These are phyloP conservation scores for Adelphocoris suturalis DNA, from an alignment of 2,888 invertebrate species.

Conservation along the genomic window DNA sequence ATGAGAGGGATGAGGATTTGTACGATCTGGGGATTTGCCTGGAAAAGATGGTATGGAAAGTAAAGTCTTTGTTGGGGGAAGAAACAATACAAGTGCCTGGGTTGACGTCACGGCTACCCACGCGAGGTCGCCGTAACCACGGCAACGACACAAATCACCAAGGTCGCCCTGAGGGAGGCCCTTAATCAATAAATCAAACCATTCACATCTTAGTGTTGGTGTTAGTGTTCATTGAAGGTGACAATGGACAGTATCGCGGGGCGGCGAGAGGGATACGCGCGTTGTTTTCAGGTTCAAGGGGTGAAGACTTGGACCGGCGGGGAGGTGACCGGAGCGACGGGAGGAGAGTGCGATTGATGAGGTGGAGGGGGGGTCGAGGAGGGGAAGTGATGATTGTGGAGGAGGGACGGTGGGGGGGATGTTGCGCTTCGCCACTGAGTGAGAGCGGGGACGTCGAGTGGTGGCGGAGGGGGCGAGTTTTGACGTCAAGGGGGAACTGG, in stretches of 20 bases:
- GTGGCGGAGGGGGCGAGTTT: neutral
- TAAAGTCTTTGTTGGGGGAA: constrained; percentile 22
- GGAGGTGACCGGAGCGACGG: no score
- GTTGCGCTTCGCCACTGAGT: no score
- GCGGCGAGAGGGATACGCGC: neutral
- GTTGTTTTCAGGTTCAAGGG: neutral
- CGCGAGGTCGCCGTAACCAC: constrained; percentile 72
- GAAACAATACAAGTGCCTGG: constrained; percentile 70
- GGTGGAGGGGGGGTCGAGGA: no score
- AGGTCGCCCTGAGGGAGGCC: constrained; percentile 66
- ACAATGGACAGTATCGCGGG: constrained; percentile 49
- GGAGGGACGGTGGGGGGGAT: neutral
- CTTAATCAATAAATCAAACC: constrained; percentile 74
- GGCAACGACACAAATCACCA: constrained; percentile 75
- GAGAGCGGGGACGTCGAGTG: neutral
- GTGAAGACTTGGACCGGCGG: neutral
- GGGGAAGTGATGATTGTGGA: neutral
- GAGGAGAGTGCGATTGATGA: no score
- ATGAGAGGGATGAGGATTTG: neutral
- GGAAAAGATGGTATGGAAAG: constrained; percentile 4
- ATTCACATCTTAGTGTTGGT: constrained; percentile 70
- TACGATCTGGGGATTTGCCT: constrained; percentile 14
- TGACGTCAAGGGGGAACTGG: neutral
- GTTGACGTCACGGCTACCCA: constrained; percentile 73
- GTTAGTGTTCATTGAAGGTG: constrained; percentile 63